Conservation (phyloP, 1,140 invertebrate species). For the Batillaria attramentaria region DNA sequence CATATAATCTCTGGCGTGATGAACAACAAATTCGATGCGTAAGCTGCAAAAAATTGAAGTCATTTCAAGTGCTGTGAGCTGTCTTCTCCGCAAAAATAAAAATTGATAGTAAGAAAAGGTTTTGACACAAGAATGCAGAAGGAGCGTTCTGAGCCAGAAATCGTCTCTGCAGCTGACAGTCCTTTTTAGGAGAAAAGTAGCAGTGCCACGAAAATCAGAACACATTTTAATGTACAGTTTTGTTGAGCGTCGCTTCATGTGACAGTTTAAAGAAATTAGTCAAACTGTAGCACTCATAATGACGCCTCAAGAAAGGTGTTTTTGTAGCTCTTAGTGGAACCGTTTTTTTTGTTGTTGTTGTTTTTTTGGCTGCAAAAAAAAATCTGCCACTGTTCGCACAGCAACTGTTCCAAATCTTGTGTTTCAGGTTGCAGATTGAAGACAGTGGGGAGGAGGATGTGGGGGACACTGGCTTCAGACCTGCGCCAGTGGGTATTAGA, state of each 20-base stretch:
- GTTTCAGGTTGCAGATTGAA: constrained; percentile 59
- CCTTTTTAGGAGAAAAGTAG: too few species aligned
- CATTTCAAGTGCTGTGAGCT: neutral
- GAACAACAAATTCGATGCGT: constrained; percentile 80
- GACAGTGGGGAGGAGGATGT: constrained; percentile 66
- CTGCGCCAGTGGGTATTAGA: constrained; percentile 50
- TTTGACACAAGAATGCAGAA: neutral
- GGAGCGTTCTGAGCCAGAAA: too few species aligned
- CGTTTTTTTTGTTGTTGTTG: neutral
- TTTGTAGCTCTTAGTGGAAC: neutral
- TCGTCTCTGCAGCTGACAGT: too few species aligned
- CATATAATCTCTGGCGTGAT: constrained; percentile 60
- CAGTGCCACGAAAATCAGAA: too few species aligned
- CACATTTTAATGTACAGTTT: too few species aligned
- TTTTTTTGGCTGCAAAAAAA: neutral
- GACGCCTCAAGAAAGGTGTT: too few species aligned
- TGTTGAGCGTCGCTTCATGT: neutral
- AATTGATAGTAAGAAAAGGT: neutral
- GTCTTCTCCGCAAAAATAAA: neutral
- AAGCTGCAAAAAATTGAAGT: constrained; percentile 65
- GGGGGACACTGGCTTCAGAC: constrained; percentile 46
- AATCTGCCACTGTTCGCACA: too few species aligned
- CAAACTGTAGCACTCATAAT: neutral
- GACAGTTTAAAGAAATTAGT: neutral
- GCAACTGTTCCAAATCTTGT: neutral